These are phyloP conservation scores for Trichacis sp. DNA, from an alignment of 2,888 invertebrate species.

Conservation along the genomic window DNA sequence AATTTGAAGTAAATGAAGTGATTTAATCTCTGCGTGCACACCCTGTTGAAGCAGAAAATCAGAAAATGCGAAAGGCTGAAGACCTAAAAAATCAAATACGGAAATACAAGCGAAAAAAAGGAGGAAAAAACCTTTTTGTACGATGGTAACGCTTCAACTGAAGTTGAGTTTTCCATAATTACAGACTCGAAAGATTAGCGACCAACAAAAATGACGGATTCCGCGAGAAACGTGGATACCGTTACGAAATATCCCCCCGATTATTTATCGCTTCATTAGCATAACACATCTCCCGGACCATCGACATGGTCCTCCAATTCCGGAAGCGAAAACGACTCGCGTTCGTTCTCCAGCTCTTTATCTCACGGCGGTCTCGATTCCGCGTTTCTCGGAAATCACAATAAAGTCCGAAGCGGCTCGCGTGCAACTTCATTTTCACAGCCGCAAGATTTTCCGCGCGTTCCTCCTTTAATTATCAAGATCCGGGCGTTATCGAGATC, in stretches of 20 bases:
- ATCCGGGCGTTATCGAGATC: constrained; percentile 22
- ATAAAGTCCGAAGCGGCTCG: constrained; percentile 28
- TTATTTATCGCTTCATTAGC: constrained; percentile 44
- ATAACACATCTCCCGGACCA: constrained; percentile 38
- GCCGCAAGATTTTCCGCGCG: constrained; percentile 28
- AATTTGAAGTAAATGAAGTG: too few species aligned
- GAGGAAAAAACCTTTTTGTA: background rate
- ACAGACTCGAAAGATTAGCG: background rate
- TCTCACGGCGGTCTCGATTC: constrained; percentile 16
- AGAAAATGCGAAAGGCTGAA: too few species aligned
- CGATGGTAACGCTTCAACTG: background rate
- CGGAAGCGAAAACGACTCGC: constrained; percentile 25
- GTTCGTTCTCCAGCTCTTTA: constrained; percentile 21
- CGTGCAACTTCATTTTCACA: constrained; percentile 41
- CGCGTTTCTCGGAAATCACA: constrained; percentile 30
- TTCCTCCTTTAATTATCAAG: constrained; percentile 20
- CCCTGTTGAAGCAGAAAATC: too few species aligned
- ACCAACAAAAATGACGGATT: background rate
- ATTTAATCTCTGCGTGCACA: too few species aligned
- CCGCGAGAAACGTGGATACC: background rate
- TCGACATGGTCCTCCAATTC: constrained; percentile 34
- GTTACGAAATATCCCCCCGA: constrained; percentile 20
- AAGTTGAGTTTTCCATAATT: too few species aligned
- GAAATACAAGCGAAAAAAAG: too few species aligned
- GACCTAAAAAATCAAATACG: too few species aligned